Base-by-base conservation (phyloP, 2,797 vertebrate species). In the Diplodus puntazzo region DNA sequence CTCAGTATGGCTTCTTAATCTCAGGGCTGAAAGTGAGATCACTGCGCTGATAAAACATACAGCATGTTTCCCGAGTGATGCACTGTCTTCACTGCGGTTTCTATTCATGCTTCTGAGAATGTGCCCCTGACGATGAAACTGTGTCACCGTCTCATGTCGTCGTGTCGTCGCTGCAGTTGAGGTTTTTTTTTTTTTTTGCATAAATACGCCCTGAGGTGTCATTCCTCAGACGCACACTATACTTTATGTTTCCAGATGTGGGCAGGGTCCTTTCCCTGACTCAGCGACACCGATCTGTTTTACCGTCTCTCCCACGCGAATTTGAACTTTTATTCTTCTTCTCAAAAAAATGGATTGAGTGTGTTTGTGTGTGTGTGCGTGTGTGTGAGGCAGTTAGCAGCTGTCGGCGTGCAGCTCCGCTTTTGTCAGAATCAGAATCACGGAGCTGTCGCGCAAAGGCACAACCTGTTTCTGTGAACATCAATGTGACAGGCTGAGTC, bases 391-490 rank as follows among this genome's bases (percentile, higher is more conserved):
- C 67, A 52, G 18, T 49, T 14, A 71, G 42, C 78, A 55, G 30
- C 71, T 62, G 58, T 53, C 57, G 78, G 59, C n/a, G 45, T 53
- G 61, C 63, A 65, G 48, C 66, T 81, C 43, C 69, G 45, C 39
- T 45, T 71, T 62, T 42, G 64, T 75, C 66, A 43, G 42, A 65
- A 30, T 73, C 71, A 17, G 10, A 61, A 48, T 46, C 21, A n/a
- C 2, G 2, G n/a, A 63, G 23, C 45, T 23, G 27, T 72, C 17
- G 13, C 27, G 68, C 30, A 61, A 55, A 73, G 34, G 52, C 16
- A 45, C 68, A 79, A 73, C 55, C 57, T 73, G 54, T 70, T 58
- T 79, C 75, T 55, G 46, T 54, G 23, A 78, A 50, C 0, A 63
- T 27, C 48, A 0, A 1, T 16, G 21, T 59, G 14, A n/a, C 50